These are phyloP conservation scores for Melanotaenia pygmaea DNA, from an alignment of 2,797 vertebrate genomes.

Conservation along the genomic window DNA sequence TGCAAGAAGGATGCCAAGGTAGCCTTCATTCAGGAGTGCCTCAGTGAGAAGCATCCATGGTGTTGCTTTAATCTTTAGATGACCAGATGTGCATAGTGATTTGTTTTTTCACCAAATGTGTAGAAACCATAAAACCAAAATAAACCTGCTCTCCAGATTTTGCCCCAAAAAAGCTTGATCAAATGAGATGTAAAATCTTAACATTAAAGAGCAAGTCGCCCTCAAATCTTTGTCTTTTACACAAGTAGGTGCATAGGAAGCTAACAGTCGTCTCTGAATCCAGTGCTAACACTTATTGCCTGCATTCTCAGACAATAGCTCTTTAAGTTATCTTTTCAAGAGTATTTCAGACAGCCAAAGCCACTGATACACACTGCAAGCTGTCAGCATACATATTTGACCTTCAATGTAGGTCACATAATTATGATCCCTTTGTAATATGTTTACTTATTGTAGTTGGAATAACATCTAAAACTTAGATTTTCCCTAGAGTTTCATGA, in stretches of 20 bases:
- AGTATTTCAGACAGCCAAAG: constrained; percentile 20
- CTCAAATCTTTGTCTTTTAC: background rate
- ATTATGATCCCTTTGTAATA: constrained; percentile 14
- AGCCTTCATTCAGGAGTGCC: no score
- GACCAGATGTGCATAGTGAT: background rate
- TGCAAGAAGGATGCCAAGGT: no score
- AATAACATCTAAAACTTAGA: constrained; percentile 10
- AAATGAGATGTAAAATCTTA: background rate
- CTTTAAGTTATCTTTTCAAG: constrained; percentile 40
- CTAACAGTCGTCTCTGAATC: constrained; percentile 19
- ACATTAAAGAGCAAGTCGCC: background rate
- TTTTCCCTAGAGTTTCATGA: background rate
- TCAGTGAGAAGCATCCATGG: no score
- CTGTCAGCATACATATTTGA: constrained; percentile 40
- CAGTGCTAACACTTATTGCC: constrained; percentile 27
- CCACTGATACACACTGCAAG: constrained; percentile 26
- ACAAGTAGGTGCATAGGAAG: background rate
- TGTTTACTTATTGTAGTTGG: background rate
- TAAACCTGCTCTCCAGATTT: background rate
- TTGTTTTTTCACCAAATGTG: background rate
- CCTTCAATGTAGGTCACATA: constrained; percentile 47
- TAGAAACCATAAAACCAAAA: background rate
- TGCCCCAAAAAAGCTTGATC: background rate
- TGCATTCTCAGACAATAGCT: constrained; percentile 64
- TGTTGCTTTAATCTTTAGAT: no score